Percentiles rank a stretch among this genome's conserved stretches.
phyloP scores from a whole-genome alignment of 2,888 invertebrate genomes.

The Deroplatys truncata region DNA sequence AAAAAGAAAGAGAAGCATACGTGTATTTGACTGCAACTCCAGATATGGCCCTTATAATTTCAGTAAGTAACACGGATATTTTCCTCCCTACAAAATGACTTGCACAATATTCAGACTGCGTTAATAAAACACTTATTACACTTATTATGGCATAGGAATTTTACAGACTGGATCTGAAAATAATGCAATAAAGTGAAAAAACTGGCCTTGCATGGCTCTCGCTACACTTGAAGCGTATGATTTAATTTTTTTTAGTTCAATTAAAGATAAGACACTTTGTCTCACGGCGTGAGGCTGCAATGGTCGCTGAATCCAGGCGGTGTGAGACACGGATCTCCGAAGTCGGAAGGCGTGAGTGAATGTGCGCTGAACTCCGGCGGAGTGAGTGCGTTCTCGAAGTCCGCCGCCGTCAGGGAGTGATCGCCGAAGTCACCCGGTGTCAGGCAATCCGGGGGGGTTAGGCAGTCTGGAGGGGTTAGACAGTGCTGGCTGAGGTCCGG shows the following conservation, averaged over 20 bases:
- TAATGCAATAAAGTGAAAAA: neutral
- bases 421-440: slow-evolving; percentile 45
- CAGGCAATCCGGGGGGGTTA: slow-evolving; percentile 42
- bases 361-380: slow-evolving; percentile 24
- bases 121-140: neutral
- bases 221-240: neutral
- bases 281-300: slow-evolving; percentile 6
- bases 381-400: slow-evolving; percentile 23
- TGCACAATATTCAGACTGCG: neutral
- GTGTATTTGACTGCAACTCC: too few species aligned
- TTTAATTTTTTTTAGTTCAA: neutral
- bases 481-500: slow-evolving; percentile 39
- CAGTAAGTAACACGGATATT: neutral
- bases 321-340: slow-evolving; percentile 3
- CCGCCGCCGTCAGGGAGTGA: slow-evolving; percentile 24
- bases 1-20: neutral
- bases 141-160: neutral
- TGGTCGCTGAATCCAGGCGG: slow-evolving; percentile 12
- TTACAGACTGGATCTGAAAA: neutral
- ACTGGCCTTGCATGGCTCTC: slow-evolving; percentile 3
- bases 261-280: neutral
- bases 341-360: slow-evolving; percentile 2
- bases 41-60: neutral
- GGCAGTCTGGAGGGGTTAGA: slow-evolving; percentile 47
- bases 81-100: neutral